Percentiles rank a stretch among this genome's conserved stretches.
phyloP scores from a whole-genome alignment of 2,113 vertebrate species.

The Petroica traversi region DNA sequence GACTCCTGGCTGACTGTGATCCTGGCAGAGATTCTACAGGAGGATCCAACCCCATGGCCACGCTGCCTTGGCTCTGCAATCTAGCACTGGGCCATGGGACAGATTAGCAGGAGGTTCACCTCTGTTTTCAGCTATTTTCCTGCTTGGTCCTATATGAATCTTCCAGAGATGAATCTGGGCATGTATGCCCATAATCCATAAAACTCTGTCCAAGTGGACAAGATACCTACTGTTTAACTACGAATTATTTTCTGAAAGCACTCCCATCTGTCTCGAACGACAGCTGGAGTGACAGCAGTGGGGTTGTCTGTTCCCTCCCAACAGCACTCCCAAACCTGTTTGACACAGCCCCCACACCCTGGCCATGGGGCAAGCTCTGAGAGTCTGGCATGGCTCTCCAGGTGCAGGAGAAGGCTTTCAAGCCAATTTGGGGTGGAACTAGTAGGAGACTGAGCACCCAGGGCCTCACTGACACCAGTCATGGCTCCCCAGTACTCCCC shows the following conservation, averaged over 20 bases:
- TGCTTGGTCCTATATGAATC: not conserved
- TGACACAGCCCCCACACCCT: not conserved
- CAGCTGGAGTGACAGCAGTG: not conserved
- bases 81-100: not conserved
- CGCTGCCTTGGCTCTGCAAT: not conserved
- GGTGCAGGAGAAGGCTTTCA: not conserved
- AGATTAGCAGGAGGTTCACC: not conserved
- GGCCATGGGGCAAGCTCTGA: rapidly evolving
- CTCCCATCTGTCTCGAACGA: not conserved
- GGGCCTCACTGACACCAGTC: not conserved
- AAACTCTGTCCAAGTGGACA: not conserved
- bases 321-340: not conserved
- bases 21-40: not conserved
- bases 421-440: not conserved
- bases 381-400: not conserved
- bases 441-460: not conserved
- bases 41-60: not conserved
- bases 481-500: not conserved
- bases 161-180: not conserved
- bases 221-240: not conserved
- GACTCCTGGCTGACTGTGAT: not conserved
- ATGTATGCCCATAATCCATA: not conserved
- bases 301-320: not conserved
- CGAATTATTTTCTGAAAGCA: not conserved
- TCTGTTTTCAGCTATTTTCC: not conserved